Base-by-base conservation (phyloP, 1,140 invertebrate species). In the Bombus pyrosoma region DNA sequence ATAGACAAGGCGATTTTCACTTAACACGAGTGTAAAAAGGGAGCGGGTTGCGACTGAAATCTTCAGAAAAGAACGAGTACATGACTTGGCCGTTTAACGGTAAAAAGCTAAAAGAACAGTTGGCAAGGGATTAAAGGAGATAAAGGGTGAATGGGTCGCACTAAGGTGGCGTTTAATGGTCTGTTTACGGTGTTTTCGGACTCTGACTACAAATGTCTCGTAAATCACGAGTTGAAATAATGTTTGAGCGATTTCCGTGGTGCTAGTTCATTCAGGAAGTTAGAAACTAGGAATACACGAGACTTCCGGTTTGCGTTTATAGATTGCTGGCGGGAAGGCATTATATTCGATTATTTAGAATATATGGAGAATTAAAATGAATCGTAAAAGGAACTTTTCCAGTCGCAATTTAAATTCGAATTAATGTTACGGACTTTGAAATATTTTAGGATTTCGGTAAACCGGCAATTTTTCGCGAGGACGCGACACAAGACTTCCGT, bases 1-100 rank as follows among this genome's bases (percentile, higher is more conserved):
- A 81, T 72, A 72, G 72, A 81, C 47, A 57, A 59, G 28, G 2
- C 37, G 47, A 47, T 72, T 37, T 34, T 53, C 78, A 34, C 28
- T 57, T 71, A 3, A 18, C 34, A 18, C 8, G 12, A 25, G 18
- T 28, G 43, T 22, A 41, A n/a, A 59, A 59, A 73, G 13, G 47
- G 1, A 72, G 0, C n/a, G 28, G 10, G 72, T 62, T 22, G 12
- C 3, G 12, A 59, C 72, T 13, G 43, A 37, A 71, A 71, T 81
- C 15, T 5, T 1, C 25, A 15, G 3, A 28, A 39, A 47, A 10
- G n/a, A 66, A 34, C 22, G 43, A 12, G 15, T 34, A 32, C 1
- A 34, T 25, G 8, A 18, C n/a, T 13, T 25, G 0, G n/a, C 34
- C 4, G 22, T n/a, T 12, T 1, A 10, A 15, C 4, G 3, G 18